These are phyloP conservation scores for Opisthograptis luteolata DNA, from an alignment of 2,888 invertebrate genomes.

Conservation along the genomic window DNA sequence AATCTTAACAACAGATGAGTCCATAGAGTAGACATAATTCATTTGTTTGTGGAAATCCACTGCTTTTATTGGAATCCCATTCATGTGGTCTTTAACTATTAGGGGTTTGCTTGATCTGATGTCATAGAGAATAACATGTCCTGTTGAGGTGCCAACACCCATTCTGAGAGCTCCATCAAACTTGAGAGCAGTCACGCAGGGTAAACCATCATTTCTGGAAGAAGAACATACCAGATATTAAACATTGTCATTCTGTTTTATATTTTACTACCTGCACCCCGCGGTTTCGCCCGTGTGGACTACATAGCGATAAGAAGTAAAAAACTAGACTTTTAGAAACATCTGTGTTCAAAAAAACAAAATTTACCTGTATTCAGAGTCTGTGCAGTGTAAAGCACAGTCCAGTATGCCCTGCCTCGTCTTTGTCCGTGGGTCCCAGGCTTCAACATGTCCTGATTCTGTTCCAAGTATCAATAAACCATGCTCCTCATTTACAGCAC, in stretches of 20 bases:
- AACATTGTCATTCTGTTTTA: no score
- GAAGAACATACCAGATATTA: no score
- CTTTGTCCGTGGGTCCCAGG: constrained; percentile 96
- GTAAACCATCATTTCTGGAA: constrained; percentile 86
- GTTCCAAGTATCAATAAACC: constrained; percentile 94
- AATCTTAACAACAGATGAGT: constrained; percentile 93
- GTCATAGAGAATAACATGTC: constrained; percentile 97
- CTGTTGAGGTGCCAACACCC: constrained; percentile 97
- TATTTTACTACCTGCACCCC: no score
- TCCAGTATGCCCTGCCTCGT: constrained; percentile 92
- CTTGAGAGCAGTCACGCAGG: constrained; percentile 91
- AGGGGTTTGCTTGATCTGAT: constrained; percentile 95
- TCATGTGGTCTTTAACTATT: constrained; percentile 96
- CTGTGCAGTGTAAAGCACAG: constrained; percentile 88
- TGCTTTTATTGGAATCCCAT: constrained; percentile 94
- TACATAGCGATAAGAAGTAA: no score
- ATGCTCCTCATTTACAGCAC: constrained; percentile 94
- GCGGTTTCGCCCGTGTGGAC: no score
- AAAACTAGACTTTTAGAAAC: no score
- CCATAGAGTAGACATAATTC: constrained; percentile 95
- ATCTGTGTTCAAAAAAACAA: no score
- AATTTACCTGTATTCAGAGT: constrained; percentile 73
- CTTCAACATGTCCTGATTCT: constrained; percentile 96
- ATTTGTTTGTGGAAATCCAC: constrained; percentile 92
- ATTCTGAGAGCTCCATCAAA: constrained; percentile 90